Conservation (phyloP, 2,888 invertebrate genomes). For the Sepioteuthis lessoniana region DNA sequence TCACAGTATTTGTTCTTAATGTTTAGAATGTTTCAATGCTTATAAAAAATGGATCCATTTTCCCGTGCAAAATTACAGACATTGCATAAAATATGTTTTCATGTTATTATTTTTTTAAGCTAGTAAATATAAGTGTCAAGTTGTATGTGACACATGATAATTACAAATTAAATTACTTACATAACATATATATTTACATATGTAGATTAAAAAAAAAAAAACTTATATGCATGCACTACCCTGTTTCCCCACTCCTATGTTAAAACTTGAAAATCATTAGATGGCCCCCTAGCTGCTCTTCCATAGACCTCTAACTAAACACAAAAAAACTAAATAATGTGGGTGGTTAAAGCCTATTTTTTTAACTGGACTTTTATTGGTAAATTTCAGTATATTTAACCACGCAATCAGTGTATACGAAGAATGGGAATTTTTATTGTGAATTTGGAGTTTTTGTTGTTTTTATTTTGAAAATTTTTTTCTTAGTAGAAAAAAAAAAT, state of each 20-base stretch:
- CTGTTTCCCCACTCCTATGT: neutral
- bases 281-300: neutral
- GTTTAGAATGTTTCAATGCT: neutral
- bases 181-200: slow-evolving; percentile 13
- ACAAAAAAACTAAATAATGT: neutral
- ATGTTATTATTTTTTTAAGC: neutral
- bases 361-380: neutral
- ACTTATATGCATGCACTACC: neutral
- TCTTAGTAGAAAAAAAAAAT: no score
- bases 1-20: neutral
- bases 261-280: neutral
- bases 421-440: neutral
- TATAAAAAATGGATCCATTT: neutral
- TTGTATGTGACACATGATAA: neutral
- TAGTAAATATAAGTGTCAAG: slow-evolving; percentile 2
- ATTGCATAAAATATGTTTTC: neutral
- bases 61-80: neutral
- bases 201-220: neutral
- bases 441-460: neutral
- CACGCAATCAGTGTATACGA: neutral
- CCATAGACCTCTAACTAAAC: neutral
- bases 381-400: neutral
- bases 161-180: neutral
- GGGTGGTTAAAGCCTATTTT: neutral
- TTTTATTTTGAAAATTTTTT: neutral